These are phyloP conservation scores for Trichopoda pennipes DNA, from an alignment of 2,888 invertebrate species.

Conservation along the genomic window DNA sequence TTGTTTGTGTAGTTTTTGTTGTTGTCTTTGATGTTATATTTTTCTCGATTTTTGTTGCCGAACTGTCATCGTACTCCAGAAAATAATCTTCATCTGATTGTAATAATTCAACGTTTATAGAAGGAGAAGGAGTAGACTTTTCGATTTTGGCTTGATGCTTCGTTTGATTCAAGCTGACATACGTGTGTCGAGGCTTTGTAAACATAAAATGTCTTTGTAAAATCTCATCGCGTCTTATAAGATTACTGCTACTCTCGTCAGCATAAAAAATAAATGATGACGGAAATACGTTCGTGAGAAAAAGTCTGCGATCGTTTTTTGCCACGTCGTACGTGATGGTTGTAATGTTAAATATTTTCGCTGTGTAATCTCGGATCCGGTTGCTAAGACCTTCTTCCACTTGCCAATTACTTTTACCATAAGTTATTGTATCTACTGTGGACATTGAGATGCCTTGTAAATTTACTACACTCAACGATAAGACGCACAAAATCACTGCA, in stretches of 20 bases:
- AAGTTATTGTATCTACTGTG: not conserved
- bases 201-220: slow-evolving; percentile 69
- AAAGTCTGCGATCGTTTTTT: not conserved
- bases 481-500: not conserved
- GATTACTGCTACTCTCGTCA: slow-evolving; percentile 53
- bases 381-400: slow-evolving; percentile 2
- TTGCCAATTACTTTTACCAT: not conserved
- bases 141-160: not conserved
- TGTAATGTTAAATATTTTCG: slow-evolving; percentile 32
- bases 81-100: slow-evolving; percentile 49
- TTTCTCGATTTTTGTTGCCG: not conserved
- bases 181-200: slow-evolving; percentile 1
- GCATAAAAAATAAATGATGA: slow-evolving; percentile 50
- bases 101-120: not conserved
- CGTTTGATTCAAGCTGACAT: not conserved
- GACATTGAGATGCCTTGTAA: slow-evolving; percentile 5
- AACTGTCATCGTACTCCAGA: slow-evolving; percentile 35
- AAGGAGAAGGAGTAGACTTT: not conserved
- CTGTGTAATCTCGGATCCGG: slow-evolving; percentile 21
- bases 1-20: no score
- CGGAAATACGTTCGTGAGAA: slow-evolving; percentile 19
- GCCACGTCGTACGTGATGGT: not conserved
- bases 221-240: slow-evolving; percentile 72
- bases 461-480: not conserved
- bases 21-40: slow-evolving; percentile 5